Conservation (phyloP, 2,888 invertebrate genomes). For the Epiblema foenella region DNA sequence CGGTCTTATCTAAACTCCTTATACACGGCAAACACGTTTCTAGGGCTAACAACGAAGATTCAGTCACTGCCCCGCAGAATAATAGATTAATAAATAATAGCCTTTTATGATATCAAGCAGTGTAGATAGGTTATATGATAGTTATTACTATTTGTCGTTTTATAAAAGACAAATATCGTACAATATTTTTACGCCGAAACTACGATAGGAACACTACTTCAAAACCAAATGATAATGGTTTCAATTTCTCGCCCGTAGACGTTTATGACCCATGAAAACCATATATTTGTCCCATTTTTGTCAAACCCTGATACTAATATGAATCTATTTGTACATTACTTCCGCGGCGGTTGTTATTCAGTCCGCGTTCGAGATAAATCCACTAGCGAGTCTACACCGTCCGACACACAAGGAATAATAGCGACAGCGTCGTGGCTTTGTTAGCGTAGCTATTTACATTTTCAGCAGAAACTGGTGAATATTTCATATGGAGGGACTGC, state of each 20-base stretch:
- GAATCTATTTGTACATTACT: constrained; percentile 4
- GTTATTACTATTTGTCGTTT: too few relatives aligned
- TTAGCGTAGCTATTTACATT: constrained; percentile 13
- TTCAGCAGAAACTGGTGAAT: constrained; percentile 26
- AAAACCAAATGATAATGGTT: not conserved
- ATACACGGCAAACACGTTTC: too few relatives aligned
- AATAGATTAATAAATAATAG: too few relatives aligned
- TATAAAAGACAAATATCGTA: too few relatives aligned
- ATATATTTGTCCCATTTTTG: not conserved
- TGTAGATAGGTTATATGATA: too few relatives aligned
- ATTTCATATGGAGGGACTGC: constrained; percentile 1
- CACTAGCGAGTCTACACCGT: constrained; percentile 24
- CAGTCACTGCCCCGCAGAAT: too few relatives aligned
- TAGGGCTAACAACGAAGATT: too few relatives aligned
- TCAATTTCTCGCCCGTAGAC: not conserved
- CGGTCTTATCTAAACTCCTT: too few relatives aligned
- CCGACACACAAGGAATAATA: constrained; percentile 24
- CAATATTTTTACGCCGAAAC: not conserved
- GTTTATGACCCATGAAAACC: not conserved
- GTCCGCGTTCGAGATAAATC: constrained; percentile 17
- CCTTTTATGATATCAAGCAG: too few relatives aligned
- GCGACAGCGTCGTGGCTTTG: constrained; percentile 22
- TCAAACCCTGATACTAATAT: not conserved
- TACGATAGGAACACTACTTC: not conserved
- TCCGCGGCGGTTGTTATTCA: constrained; percentile 1